A percentile compares a stretch with the other conserved stretches of the same genome.
Evolutionary conservation across 2,797 vertebrate species (phyloP).

Genomic region (Hippocampus kuda): DNA sequence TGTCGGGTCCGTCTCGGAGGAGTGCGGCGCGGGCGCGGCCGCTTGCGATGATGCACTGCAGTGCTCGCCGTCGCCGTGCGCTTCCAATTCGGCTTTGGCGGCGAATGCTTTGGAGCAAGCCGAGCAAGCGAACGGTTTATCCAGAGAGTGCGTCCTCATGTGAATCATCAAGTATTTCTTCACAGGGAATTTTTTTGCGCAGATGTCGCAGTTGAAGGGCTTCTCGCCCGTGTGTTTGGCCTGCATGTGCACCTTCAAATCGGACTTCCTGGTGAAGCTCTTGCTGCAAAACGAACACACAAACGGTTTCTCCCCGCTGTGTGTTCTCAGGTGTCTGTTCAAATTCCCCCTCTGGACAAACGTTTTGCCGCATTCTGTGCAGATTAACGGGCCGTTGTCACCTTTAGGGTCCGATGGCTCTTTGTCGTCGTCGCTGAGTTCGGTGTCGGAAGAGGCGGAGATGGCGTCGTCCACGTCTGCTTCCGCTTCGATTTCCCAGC

Average conservation of each 20-base stretch:
- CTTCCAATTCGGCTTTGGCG: neutral
- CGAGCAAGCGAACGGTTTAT: neutral
- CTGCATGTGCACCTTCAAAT: constrained; percentile 6
- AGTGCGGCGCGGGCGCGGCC: neutral
- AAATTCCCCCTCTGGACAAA: constrained; percentile 7
- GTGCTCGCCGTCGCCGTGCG: neutral
- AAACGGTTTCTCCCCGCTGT: constrained; percentile 3
- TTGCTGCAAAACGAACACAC: neutral
- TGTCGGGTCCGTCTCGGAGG: neutral
- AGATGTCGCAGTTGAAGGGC: constrained; percentile 4
- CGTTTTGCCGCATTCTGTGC: constrained; percentile 12
- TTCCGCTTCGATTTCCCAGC: neutral
- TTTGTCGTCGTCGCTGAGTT: neutral
- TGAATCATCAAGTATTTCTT: constrained; percentile 3
- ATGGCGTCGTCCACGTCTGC: neutral
- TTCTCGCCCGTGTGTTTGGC: constrained; percentile 6
- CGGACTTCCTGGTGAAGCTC: neutral
- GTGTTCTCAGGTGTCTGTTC: constrained; percentile 1
- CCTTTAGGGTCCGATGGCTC: neutral
- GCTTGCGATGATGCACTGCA: neutral
- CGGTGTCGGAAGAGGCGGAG: neutral
- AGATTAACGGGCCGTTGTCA: neutral
- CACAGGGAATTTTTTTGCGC: constrained; percentile 1
- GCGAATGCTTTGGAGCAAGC: neutral
- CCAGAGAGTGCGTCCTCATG: neutral